These are phyloP conservation scores for Paramuricea clavata DNA, from an alignment of 92 coral and sea anemone species.

Conservation along the genomic window DNA sequence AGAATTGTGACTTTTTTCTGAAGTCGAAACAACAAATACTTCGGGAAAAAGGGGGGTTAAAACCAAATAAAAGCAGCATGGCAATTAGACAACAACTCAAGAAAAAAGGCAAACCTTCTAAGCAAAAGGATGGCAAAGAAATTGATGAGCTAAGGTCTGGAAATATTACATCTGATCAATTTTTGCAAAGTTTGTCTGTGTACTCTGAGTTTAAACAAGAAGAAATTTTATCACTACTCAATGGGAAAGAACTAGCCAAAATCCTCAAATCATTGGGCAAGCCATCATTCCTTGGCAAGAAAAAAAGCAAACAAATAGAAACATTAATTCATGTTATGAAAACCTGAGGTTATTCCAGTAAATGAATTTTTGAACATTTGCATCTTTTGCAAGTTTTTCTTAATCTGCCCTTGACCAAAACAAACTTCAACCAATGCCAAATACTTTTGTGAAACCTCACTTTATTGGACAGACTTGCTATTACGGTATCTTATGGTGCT, in stretches of 20 bases:
- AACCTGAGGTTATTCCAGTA: background rate
- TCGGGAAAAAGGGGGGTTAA: background rate
- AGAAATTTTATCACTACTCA: background rate
- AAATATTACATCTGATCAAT: background rate
- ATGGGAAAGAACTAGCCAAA: background rate
- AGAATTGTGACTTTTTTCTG: background rate
- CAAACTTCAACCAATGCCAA: too few species aligned
- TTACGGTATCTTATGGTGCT: too few species aligned
- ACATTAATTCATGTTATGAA: background rate
- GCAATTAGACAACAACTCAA: background rate
- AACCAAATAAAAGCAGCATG: background rate
- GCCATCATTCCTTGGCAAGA: background rate
- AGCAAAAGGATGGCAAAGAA: background rate
- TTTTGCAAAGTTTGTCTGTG: constrained; percentile 48
- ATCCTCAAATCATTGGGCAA: background rate
- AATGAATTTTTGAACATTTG: too few species aligned
- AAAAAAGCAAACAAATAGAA: background rate
- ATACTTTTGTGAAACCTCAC: too few species aligned
- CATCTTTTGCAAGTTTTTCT: too few species aligned
- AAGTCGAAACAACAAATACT: constrained; percentile 3
- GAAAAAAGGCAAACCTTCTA: background rate
- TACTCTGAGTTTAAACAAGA: background rate
- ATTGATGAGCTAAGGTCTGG: background rate
- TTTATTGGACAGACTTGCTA: too few species aligned
- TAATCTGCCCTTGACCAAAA: too few species aligned